phyloP scores from a whole-genome alignment of 2,113 vertebrate genomes.

The Opisthocomus hoazin region DNA sequence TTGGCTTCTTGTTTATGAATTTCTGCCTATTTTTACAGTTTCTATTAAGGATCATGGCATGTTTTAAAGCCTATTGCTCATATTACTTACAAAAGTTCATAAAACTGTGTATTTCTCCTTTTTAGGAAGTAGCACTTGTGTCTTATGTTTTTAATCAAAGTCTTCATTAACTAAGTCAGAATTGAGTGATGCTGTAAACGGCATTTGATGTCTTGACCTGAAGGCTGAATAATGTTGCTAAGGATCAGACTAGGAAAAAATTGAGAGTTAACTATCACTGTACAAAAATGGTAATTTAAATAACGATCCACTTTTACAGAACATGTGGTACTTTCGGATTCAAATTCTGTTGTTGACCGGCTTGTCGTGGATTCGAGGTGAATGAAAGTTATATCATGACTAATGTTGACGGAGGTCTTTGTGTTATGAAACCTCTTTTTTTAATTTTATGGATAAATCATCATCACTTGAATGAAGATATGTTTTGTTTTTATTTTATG shows the following conservation, averaged over 20 bases:
- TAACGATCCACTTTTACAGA: not conserved
- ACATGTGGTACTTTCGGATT: not conserved
- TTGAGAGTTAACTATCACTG: not conserved
- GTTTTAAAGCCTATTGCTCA: not conserved
- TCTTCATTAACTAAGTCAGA: not conserved
- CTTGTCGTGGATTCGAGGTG: too few relatives aligned
- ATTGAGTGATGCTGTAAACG: not conserved
- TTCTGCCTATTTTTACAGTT: not conserved
- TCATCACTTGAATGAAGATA: too few relatives aligned
- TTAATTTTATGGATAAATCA: too few relatives aligned
- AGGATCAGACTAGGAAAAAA: not conserved
- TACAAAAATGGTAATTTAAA: not conserved
- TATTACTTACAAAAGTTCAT: not conserved
- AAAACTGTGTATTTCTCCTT: not conserved
- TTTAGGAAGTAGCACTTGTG: not conserved
- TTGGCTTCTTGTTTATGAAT: not conserved
- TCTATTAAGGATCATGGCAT: not conserved
- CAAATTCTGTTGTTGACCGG: not conserved
- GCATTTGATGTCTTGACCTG: not conserved
- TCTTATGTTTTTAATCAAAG: not conserved
- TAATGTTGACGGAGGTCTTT: too few relatives aligned
- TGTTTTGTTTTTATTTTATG: too few relatives aligned
- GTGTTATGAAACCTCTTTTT: too few relatives aligned
- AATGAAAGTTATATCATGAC: too few relatives aligned
- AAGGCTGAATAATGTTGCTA: not conserved